Percentiles rank a stretch among this genome's conserved stretches.
Evolutionary conservation across 53 echinoderm and acorn worm genomes (phyloP).

Genomic region (Holothuria leucospilota): DNA sequence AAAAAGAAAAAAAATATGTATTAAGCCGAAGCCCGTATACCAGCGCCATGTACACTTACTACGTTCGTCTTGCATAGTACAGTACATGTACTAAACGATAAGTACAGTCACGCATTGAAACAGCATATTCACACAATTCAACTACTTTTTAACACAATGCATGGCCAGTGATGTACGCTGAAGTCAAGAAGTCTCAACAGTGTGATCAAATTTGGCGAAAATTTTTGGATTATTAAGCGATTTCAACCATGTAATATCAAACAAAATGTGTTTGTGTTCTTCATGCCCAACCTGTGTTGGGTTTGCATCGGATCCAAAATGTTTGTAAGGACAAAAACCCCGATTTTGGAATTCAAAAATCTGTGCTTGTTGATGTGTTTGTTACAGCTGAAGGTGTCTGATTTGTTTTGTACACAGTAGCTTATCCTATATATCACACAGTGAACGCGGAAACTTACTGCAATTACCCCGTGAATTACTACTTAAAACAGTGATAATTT

Average conservation of each 20-base stretch:
- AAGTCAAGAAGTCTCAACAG: conserved; percentile 37
- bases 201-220: neutral
- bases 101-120: no score
- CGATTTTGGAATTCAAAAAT: conserved; percentile 29
- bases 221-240: conserved; percentile 30
- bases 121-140: no score
- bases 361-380: conserved; percentile 25
- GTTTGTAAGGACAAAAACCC: conserved; percentile 6
- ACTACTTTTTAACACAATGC: no score
- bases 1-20: no score
- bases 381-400: conserved; percentile 34
- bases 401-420: conserved; percentile 27
- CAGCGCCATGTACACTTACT: no score
- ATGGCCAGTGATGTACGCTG: conserved; percentile 24
- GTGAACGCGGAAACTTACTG: no score
- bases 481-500: no score
- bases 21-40: no score
- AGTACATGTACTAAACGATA: no score
- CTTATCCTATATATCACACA: no score
- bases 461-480: no score
- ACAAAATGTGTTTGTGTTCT: conserved; percentile 23
- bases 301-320: conserved; percentile 9
- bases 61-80: no score
- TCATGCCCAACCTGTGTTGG: conserved; percentile 27
- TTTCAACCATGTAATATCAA: conserved; percentile 26